These are phyloP conservation scores for Dermochelys coriacea DNA, from an alignment of 2,797 vertebrate genomes.

Conservation along the genomic window DNA sequence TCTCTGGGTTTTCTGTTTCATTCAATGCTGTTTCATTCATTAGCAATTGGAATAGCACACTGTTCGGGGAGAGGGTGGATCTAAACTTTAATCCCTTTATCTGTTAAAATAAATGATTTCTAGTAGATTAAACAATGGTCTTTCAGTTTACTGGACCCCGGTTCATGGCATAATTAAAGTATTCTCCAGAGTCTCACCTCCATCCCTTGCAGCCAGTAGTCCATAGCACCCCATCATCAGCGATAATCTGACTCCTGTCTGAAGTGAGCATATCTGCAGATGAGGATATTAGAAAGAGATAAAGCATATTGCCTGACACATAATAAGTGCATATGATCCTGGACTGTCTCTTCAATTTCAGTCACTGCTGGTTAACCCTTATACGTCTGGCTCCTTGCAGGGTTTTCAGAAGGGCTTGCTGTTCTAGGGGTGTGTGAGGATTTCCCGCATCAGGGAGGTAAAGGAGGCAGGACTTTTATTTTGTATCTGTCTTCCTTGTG, in stretches of 20 bases:
- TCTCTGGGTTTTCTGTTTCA: slow-evolving; percentile 69
- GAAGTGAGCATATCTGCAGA: slow-evolving; percentile 63
- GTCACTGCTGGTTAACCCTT: slow-evolving; percentile 67
- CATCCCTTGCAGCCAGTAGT: slow-evolving; percentile 56
- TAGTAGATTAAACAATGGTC: slow-evolving; percentile 77
- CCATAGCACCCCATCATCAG: slow-evolving; percentile 71
- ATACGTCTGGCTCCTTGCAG: slow-evolving; percentile 50
- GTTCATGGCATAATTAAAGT: slow-evolving; percentile 75
- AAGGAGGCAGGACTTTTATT: neutral
- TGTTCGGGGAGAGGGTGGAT: slow-evolving; percentile 52
- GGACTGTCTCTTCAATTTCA: slow-evolving; percentile 70
- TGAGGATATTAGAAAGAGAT: slow-evolving; percentile 72
- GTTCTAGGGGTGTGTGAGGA: neutral
- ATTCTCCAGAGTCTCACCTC: slow-evolving; percentile 62
- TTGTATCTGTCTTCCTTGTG: neutral
- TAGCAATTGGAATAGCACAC: slow-evolving; percentile 70
- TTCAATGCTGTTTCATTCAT: slow-evolving; percentile 56
- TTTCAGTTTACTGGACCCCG: slow-evolving; percentile 71
- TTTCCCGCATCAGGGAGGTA: neutral
- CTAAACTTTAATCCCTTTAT: slow-evolving; percentile 70
- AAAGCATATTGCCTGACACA: slow-evolving; percentile 74
- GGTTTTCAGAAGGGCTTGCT: neutral
- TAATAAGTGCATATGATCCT: slow-evolving; percentile 69
- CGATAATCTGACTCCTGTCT: slow-evolving; percentile 74
- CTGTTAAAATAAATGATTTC: slow-evolving; percentile 78